Conservation (phyloP, 2,888 invertebrate genomes). For the Crioceris asparagi region DNA sequence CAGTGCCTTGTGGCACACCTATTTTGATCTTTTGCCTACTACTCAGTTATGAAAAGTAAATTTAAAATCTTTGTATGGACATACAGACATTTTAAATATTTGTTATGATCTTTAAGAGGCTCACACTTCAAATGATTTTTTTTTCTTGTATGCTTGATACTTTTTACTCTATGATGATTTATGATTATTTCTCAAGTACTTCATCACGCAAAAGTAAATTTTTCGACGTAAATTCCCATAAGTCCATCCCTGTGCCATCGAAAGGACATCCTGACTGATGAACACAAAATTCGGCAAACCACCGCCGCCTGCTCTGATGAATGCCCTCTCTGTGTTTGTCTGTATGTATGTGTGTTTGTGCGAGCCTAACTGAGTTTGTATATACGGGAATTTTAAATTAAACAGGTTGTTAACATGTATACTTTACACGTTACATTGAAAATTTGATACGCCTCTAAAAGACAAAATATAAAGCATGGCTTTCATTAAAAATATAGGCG, state of each 20-base stretch:
- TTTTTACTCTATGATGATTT: too few relatives aligned
- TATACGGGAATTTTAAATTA: slow-evolving; percentile 26
- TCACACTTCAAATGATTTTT: too few relatives aligned
- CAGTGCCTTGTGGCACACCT: too few relatives aligned
- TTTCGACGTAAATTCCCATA: not conserved
- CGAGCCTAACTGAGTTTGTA: slow-evolving; percentile 3
- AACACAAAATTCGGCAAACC: slow-evolving; percentile 13
- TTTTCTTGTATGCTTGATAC: too few relatives aligned
- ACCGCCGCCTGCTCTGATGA: slow-evolving; percentile 11
- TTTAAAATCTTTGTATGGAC: too few relatives aligned
- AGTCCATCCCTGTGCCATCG: not conserved
- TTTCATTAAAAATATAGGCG: slow-evolving; percentile 24
- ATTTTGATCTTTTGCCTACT: too few relatives aligned
- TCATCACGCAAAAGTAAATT: too few relatives aligned
- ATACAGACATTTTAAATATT: too few relatives aligned
- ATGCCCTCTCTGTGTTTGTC: slow-evolving; percentile 14
- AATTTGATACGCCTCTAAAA: slow-evolving; percentile 26
- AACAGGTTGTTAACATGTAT: slow-evolving; percentile 29
- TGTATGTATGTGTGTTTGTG: slow-evolving; percentile 4
- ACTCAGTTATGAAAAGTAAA: too few relatives aligned
- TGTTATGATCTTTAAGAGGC: too few relatives aligned
- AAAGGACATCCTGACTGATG: not conserved
- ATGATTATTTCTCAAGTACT: too few relatives aligned
- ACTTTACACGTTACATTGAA: slow-evolving; percentile 25
- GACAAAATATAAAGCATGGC: slow-evolving; percentile 22